These are phyloP conservation scores for Triplophysa tibetana DNA, from an alignment of 2,113 vertebrate genomes.

Conservation along the genomic window DNA sequence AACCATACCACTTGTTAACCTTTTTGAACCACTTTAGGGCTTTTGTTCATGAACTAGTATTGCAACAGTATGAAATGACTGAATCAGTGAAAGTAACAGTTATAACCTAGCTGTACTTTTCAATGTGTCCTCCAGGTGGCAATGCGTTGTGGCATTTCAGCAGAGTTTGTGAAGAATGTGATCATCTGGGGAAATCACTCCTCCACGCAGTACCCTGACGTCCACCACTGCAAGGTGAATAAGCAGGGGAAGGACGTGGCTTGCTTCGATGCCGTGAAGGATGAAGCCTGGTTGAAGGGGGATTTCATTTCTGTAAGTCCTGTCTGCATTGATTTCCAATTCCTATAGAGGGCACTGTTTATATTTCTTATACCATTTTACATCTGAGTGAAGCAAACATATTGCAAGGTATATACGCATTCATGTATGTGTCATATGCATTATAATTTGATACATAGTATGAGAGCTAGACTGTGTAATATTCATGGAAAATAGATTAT, in stretches of 20 bases:
- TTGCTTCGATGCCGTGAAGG: conserved; percentile 84
- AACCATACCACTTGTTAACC: background rate
- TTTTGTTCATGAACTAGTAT: background rate
- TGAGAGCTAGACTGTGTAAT: too few relatives aligned
- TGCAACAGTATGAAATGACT: background rate
- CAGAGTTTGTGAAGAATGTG: conserved; percentile 83
- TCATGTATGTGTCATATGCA: background rate
- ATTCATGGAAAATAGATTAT: too few relatives aligned
- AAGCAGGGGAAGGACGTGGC: conserved; percentile 78
- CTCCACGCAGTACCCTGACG: conserved; percentile 88
- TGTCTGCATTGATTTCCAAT: background rate
- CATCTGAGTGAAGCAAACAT: background rate
- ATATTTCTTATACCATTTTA: background rate
- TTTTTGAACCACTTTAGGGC: background rate
- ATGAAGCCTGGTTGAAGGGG: conserved; percentile 87
- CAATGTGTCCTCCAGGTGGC: conserved; percentile 74
- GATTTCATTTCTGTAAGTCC: conserved; percentile 82
- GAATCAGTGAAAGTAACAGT: background rate
- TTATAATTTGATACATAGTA: background rate
- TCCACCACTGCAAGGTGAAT: conserved; percentile 79
- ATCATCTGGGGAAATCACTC: conserved; percentile 93
- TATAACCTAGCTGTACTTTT: background rate
- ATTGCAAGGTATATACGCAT: background rate
- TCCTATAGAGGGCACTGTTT: conserved; percentile 28
- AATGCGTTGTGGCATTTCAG: conserved; percentile 76